Evolutionary conservation across 2,888 invertebrate species (phyloP), one percentile per base, ranked within the genome.

Genomic region (Thecophora atra): DNA sequence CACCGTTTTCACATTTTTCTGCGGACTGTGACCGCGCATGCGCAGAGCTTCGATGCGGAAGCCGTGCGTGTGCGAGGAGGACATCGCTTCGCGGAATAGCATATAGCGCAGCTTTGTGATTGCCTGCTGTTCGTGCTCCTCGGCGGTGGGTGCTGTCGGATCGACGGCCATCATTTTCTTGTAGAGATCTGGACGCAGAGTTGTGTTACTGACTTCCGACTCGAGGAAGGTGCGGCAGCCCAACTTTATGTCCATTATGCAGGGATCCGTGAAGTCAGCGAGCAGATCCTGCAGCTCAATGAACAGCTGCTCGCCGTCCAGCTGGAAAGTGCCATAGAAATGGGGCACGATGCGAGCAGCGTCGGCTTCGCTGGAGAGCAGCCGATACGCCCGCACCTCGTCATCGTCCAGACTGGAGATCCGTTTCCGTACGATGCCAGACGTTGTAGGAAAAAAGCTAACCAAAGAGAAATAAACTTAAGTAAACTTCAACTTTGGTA

Each of bases 211-310:
- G 54, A 98, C 98, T 88, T 99, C 99, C 2, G 93, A 93, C 87
- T 99, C 98, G 52, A 98, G 89, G 87, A 98, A 99, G 24, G 98
- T 99, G 81, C 98, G 90, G 2, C 94, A 94, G 58, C 99, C 99
- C 91, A 99, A 94, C 88, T 99, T 99, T 74, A 99, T 93, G 86
- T 99, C 99, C 92, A 99, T 98, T 0, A 99, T 96, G 82, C 94
- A 93, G 0, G 97, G 97, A 87, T 98, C 94, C 79, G 89, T 89
- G 87, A 98, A 98, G 72, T 95, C 94, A 80, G 95, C 93, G 28
- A 98, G 88, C 24, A 99, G 89, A 86, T 99, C 97, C 88, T 98
- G 97, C 75, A 99, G 91, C 87, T 98, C 98, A 81, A 99, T 97
- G 87, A 97, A 99, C 77, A 90, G 90, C n/a, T n/a, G n/a, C 81